A percentile compares a stretch with the other conserved stretches of the same genome.
phyloP scores from a whole-genome alignment of 2,888 invertebrate genomes.

The Dynastes hyllus region DNA sequence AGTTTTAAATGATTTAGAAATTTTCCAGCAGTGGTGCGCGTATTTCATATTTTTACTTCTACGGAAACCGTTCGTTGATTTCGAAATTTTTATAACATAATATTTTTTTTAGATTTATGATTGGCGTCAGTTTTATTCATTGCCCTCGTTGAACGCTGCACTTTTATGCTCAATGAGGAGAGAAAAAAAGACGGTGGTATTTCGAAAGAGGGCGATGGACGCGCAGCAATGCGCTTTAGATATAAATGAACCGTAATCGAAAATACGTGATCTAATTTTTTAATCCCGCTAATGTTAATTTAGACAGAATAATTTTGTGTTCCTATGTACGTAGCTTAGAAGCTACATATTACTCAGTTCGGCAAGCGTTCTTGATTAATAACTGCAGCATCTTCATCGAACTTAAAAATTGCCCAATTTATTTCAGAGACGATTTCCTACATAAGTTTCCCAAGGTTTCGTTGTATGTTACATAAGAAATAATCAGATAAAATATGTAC shows the following conservation, averaged over 20 bases:
- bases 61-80: constrained; percentile 38
- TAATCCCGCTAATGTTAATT: constrained; percentile 22
- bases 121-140: constrained; percentile 50
- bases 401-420: constrained; percentile 7
- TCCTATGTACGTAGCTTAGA: not conserved
- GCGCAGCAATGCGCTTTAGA: not conserved
- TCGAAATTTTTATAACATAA: constrained; percentile 49
- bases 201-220: constrained; percentile 6
- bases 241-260: constrained; percentile 38
- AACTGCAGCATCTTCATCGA: constrained; percentile 4
- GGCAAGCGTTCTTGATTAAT: constrained; percentile 8
- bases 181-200: not conserved
- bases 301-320: constrained; percentile 1
- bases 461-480: constrained; percentile 10
- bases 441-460: not conserved
- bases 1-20: constrained; percentile 39
- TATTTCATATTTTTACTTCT: constrained; percentile 30
- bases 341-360: not conserved
- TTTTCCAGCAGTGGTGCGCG: constrained; percentile 34
- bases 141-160: constrained; percentile 24
- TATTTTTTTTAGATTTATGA: constrained; percentile 49
- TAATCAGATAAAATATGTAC: not conserved
- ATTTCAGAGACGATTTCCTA: not conserved
- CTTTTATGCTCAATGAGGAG: not conserved
- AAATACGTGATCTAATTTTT: constrained; percentile 45